Evolutionary conservation across 2,113 vertebrate species (phyloP).

Genomic region (Australoheros scitulus): DNA sequence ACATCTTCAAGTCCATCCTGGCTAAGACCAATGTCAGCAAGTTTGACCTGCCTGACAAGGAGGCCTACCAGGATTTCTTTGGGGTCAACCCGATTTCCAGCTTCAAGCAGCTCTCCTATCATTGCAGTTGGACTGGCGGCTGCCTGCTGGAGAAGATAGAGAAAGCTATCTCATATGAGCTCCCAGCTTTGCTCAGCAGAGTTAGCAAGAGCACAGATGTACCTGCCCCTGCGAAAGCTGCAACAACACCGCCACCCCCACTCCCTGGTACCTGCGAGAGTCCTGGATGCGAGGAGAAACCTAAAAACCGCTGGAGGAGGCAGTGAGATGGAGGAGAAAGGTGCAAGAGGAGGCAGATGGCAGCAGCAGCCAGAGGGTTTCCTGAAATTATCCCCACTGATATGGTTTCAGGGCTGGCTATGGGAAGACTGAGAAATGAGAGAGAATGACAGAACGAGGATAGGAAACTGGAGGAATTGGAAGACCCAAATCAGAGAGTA

Average conservation of each 20-base stretch:
- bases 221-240: slow-evolving; percentile 30
- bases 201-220: slow-evolving; percentile 79
- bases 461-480: slow-evolving; percentile 2
- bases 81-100: slow-evolving; percentile 90
- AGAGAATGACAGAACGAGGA: background rate
- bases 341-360: slow-evolving; percentile 32
- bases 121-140: slow-evolving; percentile 93
- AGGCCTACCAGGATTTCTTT: slow-evolving; percentile 98
- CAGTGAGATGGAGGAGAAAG: slow-evolving; percentile 66
- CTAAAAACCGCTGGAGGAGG: slow-evolving; percentile 88
- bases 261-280: slow-evolving; percentile 84
- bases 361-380: slow-evolving; percentile 26
- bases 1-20: slow-evolving; percentile 97
- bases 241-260: slow-evolving; percentile 49
- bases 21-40: slow-evolving; percentile 99
- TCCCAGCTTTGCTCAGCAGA: slow-evolving; percentile 87
- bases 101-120: slow-evolving; percentile 93
- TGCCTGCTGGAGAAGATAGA: slow-evolving; percentile 96
- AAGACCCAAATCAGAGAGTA: slow-evolving; percentile 1
- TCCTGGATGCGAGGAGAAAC: slow-evolving; percentile 87
- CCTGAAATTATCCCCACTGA: slow-evolving; percentile 19
- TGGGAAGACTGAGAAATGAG: slow-evolving; percentile 5
- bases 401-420: slow-evolving; percentile 31
- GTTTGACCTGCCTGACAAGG: slow-evolving; percentile 94
- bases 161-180: slow-evolving; percentile 91